Conservation (phyloP, 2,797 vertebrate species). For the Sebastes melanostomus region DNA sequence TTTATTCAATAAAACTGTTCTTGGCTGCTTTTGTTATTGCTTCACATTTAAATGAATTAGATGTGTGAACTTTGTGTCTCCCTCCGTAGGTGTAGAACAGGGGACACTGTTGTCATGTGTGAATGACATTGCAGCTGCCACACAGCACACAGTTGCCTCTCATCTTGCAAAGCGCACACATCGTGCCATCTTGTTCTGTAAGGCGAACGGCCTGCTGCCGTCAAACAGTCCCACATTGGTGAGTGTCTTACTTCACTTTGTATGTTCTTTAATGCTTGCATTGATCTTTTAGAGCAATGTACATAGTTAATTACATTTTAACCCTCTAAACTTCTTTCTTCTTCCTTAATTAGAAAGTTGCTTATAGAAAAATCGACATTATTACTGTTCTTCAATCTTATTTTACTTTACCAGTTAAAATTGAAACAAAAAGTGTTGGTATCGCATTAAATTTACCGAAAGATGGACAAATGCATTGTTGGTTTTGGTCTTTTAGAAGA, state of each 20-base stretch:
- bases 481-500: no score
- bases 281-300: neutral
- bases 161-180: constrained; percentile 90
- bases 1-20: neutral
- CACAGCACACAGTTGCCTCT: constrained; percentile 84
- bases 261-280: neutral
- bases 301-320: neutral
- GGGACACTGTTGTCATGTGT: constrained; percentile 88
- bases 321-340: neutral
- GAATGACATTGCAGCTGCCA: constrained; percentile 88
- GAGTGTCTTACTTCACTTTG: constrained; percentile 39
- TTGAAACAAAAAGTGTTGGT: no score
- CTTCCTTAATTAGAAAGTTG: neutral
- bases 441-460: fast-evolving
- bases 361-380: neutral
- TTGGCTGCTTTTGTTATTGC: no score
- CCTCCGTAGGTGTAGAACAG: constrained; percentile 80
- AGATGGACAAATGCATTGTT: no score
- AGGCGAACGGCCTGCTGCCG: constrained; percentile 79
- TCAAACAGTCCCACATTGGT: constrained; percentile 84
- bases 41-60: no score
- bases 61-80: neutral
- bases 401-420: neutral
- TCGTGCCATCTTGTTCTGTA: constrained; percentile 92
- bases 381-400: neutral